Conservation (phyloP, 2,113 vertebrate species). For the Halcyon senegalensis region DNA sequence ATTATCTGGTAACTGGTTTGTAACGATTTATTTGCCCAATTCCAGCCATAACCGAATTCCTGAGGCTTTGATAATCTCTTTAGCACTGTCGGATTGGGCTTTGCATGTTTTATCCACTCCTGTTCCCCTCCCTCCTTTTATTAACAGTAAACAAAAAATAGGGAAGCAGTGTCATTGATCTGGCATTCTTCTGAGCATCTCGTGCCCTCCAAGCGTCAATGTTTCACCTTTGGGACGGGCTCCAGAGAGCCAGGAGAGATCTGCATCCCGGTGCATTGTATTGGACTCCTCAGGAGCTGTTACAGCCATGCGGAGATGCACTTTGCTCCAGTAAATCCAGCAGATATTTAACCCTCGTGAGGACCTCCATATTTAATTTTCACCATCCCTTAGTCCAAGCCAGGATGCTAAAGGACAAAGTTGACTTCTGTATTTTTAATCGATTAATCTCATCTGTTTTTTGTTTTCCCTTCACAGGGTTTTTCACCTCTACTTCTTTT, state of each 20-base stretch:
- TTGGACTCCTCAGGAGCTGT: neutral
- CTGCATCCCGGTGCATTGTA: neutral
- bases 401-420: neutral
- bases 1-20: neutral
- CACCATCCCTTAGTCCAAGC: neutral
- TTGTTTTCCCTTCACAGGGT: neutral
- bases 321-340: neutral
- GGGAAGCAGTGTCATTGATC: neutral
- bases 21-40: slow-evolving; percentile 1
- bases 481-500: neutral
- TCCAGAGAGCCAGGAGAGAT: neutral
- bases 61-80: slow-evolving; percentile 1
- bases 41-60: neutral
- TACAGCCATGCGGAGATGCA: neutral
- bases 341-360: neutral
- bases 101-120: fast-evolving
- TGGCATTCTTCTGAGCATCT: neutral
- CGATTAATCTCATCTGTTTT: neutral
- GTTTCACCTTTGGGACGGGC: slow-evolving; percentile 13
- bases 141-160: neutral
- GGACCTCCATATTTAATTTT: neutral
- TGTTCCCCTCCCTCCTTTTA: neutral
- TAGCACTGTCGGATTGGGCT: neutral
- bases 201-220: neutral
- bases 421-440: neutral